These are phyloP conservation scores for Thamnophis sirtalis DNA, from an alignment of 2,113 vertebrate genomes.

Conservation along the genomic window DNA sequence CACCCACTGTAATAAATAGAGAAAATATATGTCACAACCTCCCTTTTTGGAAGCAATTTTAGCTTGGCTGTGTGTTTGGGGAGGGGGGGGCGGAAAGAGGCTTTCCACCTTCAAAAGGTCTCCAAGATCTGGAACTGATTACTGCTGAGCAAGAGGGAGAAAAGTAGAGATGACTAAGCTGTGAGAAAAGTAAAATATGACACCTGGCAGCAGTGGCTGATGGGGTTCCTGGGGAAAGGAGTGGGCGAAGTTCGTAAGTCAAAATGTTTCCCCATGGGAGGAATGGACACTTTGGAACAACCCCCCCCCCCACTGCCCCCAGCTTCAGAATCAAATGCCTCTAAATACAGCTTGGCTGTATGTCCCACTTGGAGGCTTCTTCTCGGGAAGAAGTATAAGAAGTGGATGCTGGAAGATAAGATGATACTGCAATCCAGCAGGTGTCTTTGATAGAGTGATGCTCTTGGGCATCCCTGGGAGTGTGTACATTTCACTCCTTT, in stretches of 20 bases:
- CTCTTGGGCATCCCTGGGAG: neutral
- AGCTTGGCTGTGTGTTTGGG: neutral
- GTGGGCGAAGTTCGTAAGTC: neutral
- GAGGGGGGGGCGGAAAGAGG: neutral
- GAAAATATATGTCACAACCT: neutral
- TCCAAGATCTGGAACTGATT: constrained; percentile 11
- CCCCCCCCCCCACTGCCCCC: accelerated
- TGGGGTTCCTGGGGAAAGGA: neutral
- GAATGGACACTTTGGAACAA: neutral
- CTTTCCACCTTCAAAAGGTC: constrained; percentile 5
- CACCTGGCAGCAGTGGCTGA: neutral
- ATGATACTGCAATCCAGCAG: neutral
- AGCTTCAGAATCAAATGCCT: neutral
- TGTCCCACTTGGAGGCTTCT: neutral
- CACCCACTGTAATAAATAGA: neutral
- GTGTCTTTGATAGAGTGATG: neutral
- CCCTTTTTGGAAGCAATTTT: neutral
- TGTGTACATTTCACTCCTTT: neutral
- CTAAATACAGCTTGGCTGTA: neutral
- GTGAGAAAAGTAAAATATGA: neutral
- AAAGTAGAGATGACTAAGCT: neutral
- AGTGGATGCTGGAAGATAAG: neutral
- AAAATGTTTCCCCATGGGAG: neutral
- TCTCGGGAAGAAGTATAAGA: neutral
- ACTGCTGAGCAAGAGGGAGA: neutral